Percentiles rank a stretch among this genome's conserved stretches.
These are phyloP conservation scores for Macroglossus sobrinus DNA, from an alignment of 2,113 vertebrate genomes.

Conservation along the genomic window DNA sequence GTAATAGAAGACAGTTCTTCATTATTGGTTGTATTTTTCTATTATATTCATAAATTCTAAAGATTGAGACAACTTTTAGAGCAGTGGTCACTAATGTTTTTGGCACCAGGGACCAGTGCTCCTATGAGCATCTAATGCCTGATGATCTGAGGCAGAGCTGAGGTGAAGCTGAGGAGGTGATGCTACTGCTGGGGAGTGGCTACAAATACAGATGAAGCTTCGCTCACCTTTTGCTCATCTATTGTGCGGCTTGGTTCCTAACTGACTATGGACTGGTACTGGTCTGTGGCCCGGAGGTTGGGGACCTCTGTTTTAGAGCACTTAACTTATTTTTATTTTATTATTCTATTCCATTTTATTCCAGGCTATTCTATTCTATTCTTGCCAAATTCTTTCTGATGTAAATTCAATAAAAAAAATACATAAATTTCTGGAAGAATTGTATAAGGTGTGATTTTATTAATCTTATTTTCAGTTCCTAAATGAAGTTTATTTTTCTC, in stretches of 20 bases:
- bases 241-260: no score
- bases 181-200: no score
- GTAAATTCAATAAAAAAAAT: not conserved
- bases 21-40: not conserved
- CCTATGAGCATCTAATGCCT: no score
- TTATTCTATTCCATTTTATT: not conserved
- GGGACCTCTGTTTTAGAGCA: not conserved
- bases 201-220: no score
- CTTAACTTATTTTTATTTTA: not conserved
- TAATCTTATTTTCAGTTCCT: not conserved
- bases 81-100: not conserved
- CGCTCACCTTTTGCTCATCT: no score
- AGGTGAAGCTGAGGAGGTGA: no score
- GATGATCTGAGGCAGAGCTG: no score
- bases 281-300: no score
- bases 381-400: not conserved
- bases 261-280: no score
- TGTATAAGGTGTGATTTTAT: not conserved
- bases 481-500: not conserved
- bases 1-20: not conserved
- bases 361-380: not conserved
- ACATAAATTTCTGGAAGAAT: not conserved
- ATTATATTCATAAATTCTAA: not conserved
- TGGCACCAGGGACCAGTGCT: no score
- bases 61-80: not conserved